Conservation (phyloP, 2,888 invertebrate genomes). For the Crocallis elinguaria region DNA sequence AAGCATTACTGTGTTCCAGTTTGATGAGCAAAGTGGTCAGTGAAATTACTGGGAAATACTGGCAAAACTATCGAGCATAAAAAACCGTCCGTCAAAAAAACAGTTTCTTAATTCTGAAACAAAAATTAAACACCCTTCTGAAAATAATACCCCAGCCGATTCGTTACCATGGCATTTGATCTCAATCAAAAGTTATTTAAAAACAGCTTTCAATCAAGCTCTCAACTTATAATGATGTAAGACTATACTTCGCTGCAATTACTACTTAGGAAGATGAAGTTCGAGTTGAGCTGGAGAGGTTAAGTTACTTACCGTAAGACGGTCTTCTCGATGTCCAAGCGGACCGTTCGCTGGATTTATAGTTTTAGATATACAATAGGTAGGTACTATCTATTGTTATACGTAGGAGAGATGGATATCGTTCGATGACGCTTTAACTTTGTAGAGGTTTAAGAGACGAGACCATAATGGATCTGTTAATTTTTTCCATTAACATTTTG, state of each 20-base stretch:
- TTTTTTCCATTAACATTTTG: too few relatives aligned
- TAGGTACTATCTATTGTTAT: not conserved
- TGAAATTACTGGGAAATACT: too few relatives aligned
- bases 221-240: conserved; percentile 46
- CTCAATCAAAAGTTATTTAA: conserved; percentile 19
- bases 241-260: conserved; percentile 39
- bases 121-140: not conserved
- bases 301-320: not conserved
- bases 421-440: too few relatives aligned
- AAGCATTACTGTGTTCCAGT: too few relatives aligned
- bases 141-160: not conserved
- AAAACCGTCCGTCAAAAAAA: too few relatives aligned
- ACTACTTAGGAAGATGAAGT: conserved; percentile 17
- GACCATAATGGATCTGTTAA: too few relatives aligned
- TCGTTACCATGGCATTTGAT: conserved; percentile 5
- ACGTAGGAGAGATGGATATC: not conserved
- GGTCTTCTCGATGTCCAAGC: not conserved
- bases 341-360: not conserved
- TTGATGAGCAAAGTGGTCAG: too few relatives aligned
- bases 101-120: not conserved
- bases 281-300: not conserved
- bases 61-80: too few relatives aligned
- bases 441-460: too few relatives aligned
- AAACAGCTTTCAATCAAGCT: conserved; percentile 6
- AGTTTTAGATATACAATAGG: too few relatives aligned